These are phyloP conservation scores for Agrypnia vestita DNA, from an alignment of 1,140 invertebrate species.

Conservation along the genomic window DNA sequence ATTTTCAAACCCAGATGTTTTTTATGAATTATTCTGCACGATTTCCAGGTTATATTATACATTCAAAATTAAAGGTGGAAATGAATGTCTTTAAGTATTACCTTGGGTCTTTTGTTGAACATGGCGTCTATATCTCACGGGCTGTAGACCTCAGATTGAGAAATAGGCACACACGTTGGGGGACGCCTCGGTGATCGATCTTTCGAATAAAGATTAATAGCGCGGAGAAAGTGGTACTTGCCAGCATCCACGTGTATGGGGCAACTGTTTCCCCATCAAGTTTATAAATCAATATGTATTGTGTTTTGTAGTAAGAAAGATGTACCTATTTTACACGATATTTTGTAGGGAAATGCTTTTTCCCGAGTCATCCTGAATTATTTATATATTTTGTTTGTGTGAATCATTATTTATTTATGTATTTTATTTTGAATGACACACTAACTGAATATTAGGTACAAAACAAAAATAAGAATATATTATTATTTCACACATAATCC, in stretches of 20 bases:
- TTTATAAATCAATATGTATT: slow-evolving; percentile 40
- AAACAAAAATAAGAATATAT: too few species aligned
- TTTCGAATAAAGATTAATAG: slow-evolving; percentile 60
- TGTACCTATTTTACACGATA: background rate
- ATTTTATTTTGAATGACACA: too few species aligned
- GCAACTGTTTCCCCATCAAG: slow-evolving; percentile 1
- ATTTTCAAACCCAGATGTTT: too few species aligned
- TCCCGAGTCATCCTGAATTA: too few species aligned
- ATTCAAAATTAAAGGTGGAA: background rate
- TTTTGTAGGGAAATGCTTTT: background rate
- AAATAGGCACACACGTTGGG: slow-evolving; percentile 52
- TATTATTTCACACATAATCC: too few species aligned
- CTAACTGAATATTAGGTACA: too few species aligned
- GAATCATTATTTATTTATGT: too few species aligned
- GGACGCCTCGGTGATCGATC: slow-evolving; percentile 57
- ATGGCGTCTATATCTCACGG: slow-evolving; percentile 12
- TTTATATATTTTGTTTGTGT: too few species aligned
- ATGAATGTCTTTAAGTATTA: slow-evolving; percentile 33
- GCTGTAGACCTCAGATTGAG: slow-evolving; percentile 45
- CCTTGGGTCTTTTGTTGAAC: slow-evolving; percentile 35
- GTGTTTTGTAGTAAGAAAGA: slow-evolving; percentile 14
- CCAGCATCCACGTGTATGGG: slow-evolving; percentile 30
- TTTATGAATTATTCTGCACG: too few species aligned
- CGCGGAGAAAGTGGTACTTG: slow-evolving; percentile 41
- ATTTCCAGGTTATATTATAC: too few species aligned